These are phyloP conservation scores for Ryuthela nishihirai DNA, from an alignment of 2,888 invertebrate genomes.

Conservation along the genomic window DNA sequence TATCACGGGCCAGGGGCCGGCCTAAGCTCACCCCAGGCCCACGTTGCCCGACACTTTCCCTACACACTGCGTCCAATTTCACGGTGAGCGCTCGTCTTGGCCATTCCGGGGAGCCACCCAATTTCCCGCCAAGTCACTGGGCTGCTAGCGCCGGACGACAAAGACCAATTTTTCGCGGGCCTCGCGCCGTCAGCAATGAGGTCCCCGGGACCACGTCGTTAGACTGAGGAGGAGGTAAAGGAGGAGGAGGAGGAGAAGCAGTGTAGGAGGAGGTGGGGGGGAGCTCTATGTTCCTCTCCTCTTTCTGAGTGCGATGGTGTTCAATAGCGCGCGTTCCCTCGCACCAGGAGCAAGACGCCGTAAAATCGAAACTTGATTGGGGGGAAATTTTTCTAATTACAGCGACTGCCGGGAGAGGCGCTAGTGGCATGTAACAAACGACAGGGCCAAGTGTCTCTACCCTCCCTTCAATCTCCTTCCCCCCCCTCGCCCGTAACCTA, in stretches of 20 bases:
- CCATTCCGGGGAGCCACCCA: conserved; percentile 38
- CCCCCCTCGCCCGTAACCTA: too few relatives aligned
- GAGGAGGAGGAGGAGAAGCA: too few relatives aligned
- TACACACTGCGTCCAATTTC: conserved; percentile 37
- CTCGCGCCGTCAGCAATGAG: conserved; percentile 31
- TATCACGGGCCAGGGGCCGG: conserved; percentile 32
- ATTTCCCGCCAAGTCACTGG: conserved; percentile 37
- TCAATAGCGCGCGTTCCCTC: background rate
- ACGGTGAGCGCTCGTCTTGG: conserved; percentile 34
- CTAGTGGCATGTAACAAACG: conserved; percentile 17
- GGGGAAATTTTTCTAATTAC: background rate
- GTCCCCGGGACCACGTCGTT: too few relatives aligned
- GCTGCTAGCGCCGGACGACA: conserved; percentile 38
- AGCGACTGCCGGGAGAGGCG: background rate
- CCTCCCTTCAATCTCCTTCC: background rate
- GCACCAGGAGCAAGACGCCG: conserved; percentile 23
- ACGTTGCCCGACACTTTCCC: too few relatives aligned
- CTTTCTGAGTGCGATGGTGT: background rate
- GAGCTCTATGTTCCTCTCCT: background rate
- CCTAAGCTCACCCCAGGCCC: conserved; percentile 36
- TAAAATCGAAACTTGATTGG: conserved; percentile 36
- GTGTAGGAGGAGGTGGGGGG: conserved; percentile 12
- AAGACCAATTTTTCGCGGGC: conserved; percentile 36
- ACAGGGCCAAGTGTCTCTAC: background rate
- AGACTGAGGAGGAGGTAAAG: too few relatives aligned